These are phyloP conservation scores for Gymnothorax reevesii DNA, from an alignment of 2,797 vertebrate genomes.

Conservation along the genomic window DNA sequence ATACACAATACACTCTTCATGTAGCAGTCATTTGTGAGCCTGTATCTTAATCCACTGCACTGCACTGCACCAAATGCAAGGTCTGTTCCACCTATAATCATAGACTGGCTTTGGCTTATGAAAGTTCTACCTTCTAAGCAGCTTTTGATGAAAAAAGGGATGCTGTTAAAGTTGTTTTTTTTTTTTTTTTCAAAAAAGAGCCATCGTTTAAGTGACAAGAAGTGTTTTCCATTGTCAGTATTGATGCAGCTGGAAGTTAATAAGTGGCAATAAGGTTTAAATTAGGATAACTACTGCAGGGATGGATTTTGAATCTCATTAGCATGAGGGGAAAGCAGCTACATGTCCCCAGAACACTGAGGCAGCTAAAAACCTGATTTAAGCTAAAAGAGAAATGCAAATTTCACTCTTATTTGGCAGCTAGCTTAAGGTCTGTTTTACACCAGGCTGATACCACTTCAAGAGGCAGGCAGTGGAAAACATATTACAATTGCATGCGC, in stretches of 20 bases:
- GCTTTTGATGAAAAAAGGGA: neutral
- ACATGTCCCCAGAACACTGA: neutral
- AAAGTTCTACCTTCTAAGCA: neutral
- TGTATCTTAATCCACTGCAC: neutral
- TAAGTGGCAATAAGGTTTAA: slow-evolving; percentile 56
- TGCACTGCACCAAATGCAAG: neutral
- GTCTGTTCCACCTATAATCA: neutral
- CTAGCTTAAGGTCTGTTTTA: neutral
- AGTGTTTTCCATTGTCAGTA: slow-evolving; percentile 45
- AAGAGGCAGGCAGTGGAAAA: neutral
- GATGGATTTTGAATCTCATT: slow-evolving; percentile 43
- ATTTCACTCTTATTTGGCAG: slow-evolving; percentile 13
- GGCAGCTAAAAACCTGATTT: slow-evolving; percentile 8
- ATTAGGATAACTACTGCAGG: slow-evolving; percentile 44
- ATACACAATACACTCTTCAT: neutral
- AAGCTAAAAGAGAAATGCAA: slow-evolving; percentile 11
- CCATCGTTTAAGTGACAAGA: neutral
- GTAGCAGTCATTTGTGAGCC: neutral
- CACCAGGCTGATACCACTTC: neutral
- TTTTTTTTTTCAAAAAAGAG: too few relatives aligned
- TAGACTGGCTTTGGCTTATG: neutral
- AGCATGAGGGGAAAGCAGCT: neutral
- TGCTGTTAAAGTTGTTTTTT: neutral
- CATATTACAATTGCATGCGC: neutral
- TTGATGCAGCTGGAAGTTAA: slow-evolving; percentile 55